phyloP scores from a whole-genome alignment of 2,113 vertebrate species.

The Microcebus jonahi region DNA sequence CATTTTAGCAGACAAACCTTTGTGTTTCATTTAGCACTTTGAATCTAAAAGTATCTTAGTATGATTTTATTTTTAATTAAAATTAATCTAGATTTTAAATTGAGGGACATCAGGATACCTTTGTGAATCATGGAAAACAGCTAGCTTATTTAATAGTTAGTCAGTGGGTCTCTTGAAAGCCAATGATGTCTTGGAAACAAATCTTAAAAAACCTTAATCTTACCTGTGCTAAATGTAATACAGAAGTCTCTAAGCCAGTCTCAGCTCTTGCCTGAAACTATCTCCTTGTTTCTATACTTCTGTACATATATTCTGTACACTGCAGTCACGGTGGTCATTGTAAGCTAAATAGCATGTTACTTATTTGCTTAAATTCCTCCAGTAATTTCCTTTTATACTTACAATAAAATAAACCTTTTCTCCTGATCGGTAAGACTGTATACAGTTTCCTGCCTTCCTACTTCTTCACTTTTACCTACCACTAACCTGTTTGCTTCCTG shows the following conservation, averaged over 20 bases:
- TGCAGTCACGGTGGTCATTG: background rate
- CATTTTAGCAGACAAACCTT: background rate
- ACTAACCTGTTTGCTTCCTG: background rate
- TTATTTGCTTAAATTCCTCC: background rate
- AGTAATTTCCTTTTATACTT: background rate
- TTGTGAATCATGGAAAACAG: background rate
- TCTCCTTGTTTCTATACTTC: background rate
- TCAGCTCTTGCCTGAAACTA: background rate
- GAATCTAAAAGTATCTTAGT: slow-evolving; percentile 24
- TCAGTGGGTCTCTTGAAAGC: background rate
- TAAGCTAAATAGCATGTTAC: slow-evolving; percentile 1
- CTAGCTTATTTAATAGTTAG: slow-evolving; percentile 20
- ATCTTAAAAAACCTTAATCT: background rate
- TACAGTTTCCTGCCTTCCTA: background rate
- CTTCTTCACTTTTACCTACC: background rate
- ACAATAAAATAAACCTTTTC: slow-evolving; percentile 4
- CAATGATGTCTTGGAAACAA: slow-evolving; percentile 19
- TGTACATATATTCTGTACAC: background rate
- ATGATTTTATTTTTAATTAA: background rate
- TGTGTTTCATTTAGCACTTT: slow-evolving; percentile 14
- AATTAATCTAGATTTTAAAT: slow-evolving; percentile 45
- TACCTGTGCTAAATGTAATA: background rate
- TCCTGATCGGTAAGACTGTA: background rate
- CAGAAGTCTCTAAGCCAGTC: background rate
- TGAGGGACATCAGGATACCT: background rate